Percentiles rank a stretch among this genome's conserved stretches.
Evolutionary conservation across 2,113 vertebrate genomes (phyloP).

Genomic region (Thomomys bottae): DNA sequence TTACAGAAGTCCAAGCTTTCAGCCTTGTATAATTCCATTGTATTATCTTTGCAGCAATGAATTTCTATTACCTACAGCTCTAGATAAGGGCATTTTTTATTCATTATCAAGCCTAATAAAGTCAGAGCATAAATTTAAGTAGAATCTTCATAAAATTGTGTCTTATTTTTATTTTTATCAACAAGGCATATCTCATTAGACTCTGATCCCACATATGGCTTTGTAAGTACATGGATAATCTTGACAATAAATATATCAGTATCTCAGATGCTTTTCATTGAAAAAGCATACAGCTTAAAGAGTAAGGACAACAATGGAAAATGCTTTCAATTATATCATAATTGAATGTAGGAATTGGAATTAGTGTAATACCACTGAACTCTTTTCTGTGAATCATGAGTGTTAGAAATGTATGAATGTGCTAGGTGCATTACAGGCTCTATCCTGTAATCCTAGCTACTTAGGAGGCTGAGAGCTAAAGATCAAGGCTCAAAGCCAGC

Average conservation of each 20-base stretch:
- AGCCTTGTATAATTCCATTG: background rate
- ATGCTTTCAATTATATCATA: background rate
- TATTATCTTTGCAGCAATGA: background rate
- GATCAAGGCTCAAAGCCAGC: too few relatives aligned
- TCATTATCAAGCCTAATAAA: background rate
- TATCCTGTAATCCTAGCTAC: too few relatives aligned
- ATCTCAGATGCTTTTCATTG: background rate
- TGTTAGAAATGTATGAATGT: background rate
- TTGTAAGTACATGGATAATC: background rate
- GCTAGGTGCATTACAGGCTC: too few relatives aligned
- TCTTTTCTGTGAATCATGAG: background rate
- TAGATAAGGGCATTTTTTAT: background rate
- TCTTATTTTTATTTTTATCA: background rate
- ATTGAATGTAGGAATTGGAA: background rate
- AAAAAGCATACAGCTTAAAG: background rate
- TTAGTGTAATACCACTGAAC: background rate
- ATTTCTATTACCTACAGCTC: background rate
- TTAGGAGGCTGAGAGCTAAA: too few relatives aligned
- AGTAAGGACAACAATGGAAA: background rate
- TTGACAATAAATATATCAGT: background rate
- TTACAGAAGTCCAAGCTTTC: background rate
- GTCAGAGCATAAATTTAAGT: background rate
- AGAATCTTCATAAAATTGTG: background rate
- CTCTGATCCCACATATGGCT: background rate
- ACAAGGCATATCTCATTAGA: background rate